phyloP scores from a whole-genome alignment of 2,113 vertebrate species.

The Neolamprologus brichardi region DNA sequence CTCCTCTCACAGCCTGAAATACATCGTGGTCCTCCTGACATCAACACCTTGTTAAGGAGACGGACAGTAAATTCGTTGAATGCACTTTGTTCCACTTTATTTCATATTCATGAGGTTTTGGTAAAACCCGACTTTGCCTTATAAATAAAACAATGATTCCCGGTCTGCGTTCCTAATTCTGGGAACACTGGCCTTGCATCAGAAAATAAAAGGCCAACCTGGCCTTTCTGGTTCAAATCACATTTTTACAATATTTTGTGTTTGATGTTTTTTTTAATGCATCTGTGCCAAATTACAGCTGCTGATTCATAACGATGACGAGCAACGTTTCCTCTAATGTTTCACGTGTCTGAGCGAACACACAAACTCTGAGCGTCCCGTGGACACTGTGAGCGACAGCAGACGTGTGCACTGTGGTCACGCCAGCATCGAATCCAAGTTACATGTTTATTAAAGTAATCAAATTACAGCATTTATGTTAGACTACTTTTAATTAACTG shows the following conservation, averaged over 20 bases:
- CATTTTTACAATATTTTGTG: not conserved
- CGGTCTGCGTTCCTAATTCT: not conserved
- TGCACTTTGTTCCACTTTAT: not conserved
- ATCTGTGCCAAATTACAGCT: not conserved
- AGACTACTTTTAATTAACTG: not conserved
- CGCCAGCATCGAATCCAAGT: accelerated
- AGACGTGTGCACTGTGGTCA: not conserved
- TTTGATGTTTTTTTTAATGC: not conserved
- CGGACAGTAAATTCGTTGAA: not conserved
- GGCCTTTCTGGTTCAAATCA: not conserved
- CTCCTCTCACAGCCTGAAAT: not conserved
- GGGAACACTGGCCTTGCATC: not conserved
- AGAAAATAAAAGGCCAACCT: not conserved
- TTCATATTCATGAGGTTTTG: not conserved
- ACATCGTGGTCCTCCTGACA: not conserved
- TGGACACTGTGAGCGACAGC: not conserved
- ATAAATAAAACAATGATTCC: not conserved
- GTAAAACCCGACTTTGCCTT: not conserved
- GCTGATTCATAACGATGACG: not conserved
- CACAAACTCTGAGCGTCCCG: not conserved
- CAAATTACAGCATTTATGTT: not conserved
- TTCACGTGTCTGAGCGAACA: not conserved
- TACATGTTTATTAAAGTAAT: not conserved
- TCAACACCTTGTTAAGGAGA: not conserved
- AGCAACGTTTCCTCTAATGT: accelerated